phyloP scores from a whole-genome alignment of 2,888 invertebrate genomes.

The Papilio gigon region DNA sequence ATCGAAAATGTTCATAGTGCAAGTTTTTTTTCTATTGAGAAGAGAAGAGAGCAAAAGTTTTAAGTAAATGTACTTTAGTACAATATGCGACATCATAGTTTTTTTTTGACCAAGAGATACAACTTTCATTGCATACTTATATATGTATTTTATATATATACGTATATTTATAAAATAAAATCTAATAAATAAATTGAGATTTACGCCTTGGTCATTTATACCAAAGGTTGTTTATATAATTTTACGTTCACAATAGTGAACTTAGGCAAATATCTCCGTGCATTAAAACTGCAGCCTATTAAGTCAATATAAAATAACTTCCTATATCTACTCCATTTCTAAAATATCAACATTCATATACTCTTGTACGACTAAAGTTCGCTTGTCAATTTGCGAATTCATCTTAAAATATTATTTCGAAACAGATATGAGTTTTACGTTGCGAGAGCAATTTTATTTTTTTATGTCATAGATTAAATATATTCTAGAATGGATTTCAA shows the following conservation, averaged over 20 bases:
- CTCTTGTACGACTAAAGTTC: slow-evolving; percentile 33
- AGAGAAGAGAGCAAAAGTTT: slow-evolving; percentile 37
- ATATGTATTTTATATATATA: slow-evolving; percentile 1
- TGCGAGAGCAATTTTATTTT: slow-evolving; percentile 15
- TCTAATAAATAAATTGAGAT: slow-evolving; percentile 37
- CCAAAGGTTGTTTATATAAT: slow-evolving; percentile 16
- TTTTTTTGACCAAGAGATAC: too few species aligned
- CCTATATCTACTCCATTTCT: slow-evolving; percentile 44
- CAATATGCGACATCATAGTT: slow-evolving; percentile 6
- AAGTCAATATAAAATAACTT: slow-evolving; percentile 44
- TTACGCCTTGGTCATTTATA: slow-evolving; percentile 24
- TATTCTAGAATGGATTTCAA: slow-evolving; percentile 9
- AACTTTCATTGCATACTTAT: background rate
- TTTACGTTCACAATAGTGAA: slow-evolving; percentile 39
- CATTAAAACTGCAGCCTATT: slow-evolving; percentile 27
- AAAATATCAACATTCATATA: slow-evolving; percentile 46
- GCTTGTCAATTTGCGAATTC: slow-evolving; percentile 15
- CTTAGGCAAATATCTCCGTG: slow-evolving; percentile 10
- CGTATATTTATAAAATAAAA: slow-evolving; percentile 23
- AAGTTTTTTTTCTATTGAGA: slow-evolving; percentile 24
- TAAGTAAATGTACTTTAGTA: slow-evolving; percentile 14
- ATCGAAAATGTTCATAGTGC: slow-evolving; percentile 41
- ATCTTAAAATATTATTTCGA: slow-evolving; percentile 27
- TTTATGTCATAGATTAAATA: slow-evolving; percentile 20
- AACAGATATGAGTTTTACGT: slow-evolving; percentile 38